A percentile compares a stretch with the other conserved stretches of the same genome.
Conservation (phyloP, 2,797 vertebrate species). For the Triplophysa bombifrons region DNA sequence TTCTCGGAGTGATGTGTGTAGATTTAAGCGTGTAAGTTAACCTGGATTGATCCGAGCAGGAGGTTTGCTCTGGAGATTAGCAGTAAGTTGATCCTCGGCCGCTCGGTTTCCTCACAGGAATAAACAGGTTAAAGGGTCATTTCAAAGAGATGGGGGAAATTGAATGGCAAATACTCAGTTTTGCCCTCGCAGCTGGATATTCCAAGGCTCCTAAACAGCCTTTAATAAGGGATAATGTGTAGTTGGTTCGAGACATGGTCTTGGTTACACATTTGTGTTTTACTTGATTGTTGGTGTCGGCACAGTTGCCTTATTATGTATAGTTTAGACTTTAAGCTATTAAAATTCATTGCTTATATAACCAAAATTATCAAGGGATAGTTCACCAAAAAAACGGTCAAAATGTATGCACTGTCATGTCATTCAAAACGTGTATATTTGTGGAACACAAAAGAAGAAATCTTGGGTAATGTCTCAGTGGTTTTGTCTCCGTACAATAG, state of each 20-base stretch:
- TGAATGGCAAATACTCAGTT: not conserved
- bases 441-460: too few species aligned
- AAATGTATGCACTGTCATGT: too few species aligned
- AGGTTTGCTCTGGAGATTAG: constrained; percentile 52
- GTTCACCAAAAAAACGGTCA: too few species aligned
- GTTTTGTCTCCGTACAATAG: too few species aligned
- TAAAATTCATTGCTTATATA: too few species aligned
- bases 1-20: constrained; percentile 67
- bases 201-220: not conserved
- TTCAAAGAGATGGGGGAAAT: constrained; percentile 1
- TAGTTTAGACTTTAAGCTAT: too few species aligned
- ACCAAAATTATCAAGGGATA: too few species aligned
- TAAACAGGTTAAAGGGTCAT: constrained; percentile 37
- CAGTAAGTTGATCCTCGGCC: constrained; percentile 73
- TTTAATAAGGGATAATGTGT: not conserved
- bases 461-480: too few species aligned
- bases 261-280: not conserved
- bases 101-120: constrained; percentile 60
- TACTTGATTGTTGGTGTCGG: too few species aligned
- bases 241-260: not conserved
- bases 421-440: too few species aligned
- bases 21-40: constrained; percentile 74
- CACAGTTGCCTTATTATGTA: too few species aligned
- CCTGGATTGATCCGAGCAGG: constrained; percentile 52
- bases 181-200: not conserved